Conservation (phyloP, 2,888 invertebrate genomes). For the Lepidochrysops patricia region DNA sequence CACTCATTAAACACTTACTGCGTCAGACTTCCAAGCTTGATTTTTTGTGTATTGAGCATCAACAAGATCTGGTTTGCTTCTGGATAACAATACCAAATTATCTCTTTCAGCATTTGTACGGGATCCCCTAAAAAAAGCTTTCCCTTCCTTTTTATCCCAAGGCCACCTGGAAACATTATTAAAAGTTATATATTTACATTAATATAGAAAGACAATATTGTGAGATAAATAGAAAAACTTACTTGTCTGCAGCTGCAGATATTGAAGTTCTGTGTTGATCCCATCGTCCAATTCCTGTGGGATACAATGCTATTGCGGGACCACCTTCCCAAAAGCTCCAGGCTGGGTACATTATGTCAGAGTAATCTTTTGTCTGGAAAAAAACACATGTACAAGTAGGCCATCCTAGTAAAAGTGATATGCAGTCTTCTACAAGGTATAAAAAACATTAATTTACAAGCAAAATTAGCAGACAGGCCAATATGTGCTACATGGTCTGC, state of each 20-base stretch:
- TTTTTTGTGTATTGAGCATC: constrained; percentile 98
- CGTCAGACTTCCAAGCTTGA: constrained; percentile 97
- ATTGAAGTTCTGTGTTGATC: constrained; percentile 86
- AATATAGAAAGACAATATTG: too few species aligned
- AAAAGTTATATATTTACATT: too few species aligned
- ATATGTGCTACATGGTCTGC: too few species aligned
- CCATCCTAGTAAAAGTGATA: neutral
- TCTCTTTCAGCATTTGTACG: constrained; percentile 94
- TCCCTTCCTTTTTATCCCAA: constrained; percentile 83
- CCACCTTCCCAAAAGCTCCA: constrained; percentile 99
- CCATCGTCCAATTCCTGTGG: constrained; percentile 95
- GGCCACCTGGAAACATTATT: constrained; percentile 54
- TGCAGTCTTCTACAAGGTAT: too few species aligned
- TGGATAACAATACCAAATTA: constrained; percentile 86
- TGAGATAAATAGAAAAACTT: constrained; percentile 21
- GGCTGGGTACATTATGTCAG: constrained; percentile 95
- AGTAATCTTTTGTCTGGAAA: constrained; percentile 80
- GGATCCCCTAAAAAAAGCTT: constrained; percentile 94
- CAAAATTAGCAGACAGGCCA: too few species aligned
- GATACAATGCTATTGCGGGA: constrained; percentile 94
- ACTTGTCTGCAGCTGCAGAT: constrained; percentile 76
- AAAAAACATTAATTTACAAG: too few species aligned
- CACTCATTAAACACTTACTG: constrained; percentile 58
- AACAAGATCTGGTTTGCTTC: constrained; percentile 82
- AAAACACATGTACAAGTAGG: constrained; percentile 9